Conservation (phyloP, 2,888 invertebrate species). For the Augiades crinisus region DNA sequence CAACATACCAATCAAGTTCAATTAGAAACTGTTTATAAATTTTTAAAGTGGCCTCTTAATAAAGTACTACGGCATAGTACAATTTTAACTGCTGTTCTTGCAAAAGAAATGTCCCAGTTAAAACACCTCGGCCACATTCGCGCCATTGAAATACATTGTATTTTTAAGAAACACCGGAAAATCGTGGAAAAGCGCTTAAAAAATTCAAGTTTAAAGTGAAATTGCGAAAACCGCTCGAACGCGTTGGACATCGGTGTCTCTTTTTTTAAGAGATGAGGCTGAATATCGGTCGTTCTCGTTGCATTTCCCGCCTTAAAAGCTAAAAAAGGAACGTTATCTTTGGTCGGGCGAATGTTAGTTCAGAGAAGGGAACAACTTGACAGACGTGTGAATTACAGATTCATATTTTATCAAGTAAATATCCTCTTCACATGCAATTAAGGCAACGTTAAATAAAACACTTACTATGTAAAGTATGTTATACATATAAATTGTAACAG, state of each 20-base stretch:
- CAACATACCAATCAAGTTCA: no score
- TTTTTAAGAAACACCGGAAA: slow-evolving; percentile 6
- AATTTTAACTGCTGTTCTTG: not conserved
- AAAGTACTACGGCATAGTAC: not conserved
- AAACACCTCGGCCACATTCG: not conserved
- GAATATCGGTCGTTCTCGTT: not conserved
- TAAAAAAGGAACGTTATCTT: not conserved
- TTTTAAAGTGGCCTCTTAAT: not conserved
- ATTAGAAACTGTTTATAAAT: not conserved
- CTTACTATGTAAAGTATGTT: no score
- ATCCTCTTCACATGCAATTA: no score
- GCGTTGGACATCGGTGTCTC: not conserved
- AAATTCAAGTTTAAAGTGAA: slow-evolving; percentile 7
- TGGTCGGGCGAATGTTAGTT: no score
- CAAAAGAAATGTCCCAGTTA: slow-evolving; percentile 1
- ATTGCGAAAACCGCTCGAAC: not conserved
- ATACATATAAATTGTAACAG: no score
- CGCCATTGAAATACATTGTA: slow-evolving; percentile 2
- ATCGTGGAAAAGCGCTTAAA: not conserved
- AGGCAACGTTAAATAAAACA: no score
- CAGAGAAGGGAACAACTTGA: no score
- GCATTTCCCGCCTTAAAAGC: not conserved
- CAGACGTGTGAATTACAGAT: no score
- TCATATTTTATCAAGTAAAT: no score
- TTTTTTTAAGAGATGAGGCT: not conserved